Evolutionary conservation across 2,113 vertebrate species (phyloP).

Genomic region (Pyxicephalus adspersus): DNA sequence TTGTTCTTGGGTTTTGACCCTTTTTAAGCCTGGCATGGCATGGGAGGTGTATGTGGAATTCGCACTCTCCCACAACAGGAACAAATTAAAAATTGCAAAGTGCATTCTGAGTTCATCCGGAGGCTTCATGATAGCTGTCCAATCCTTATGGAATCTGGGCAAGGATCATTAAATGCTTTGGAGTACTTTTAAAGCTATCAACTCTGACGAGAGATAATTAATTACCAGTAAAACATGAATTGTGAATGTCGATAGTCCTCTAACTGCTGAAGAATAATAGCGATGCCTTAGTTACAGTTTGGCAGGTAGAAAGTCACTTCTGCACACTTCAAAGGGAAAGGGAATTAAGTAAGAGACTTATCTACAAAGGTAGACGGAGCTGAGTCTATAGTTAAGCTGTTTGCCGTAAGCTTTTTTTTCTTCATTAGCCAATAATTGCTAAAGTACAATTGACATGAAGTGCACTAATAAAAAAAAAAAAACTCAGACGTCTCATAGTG

Average conservation of each 20-base stretch:
- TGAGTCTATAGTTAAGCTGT: conserved; percentile 30
- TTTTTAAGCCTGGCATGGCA: too few species aligned
- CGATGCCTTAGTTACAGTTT: conserved; percentile 21
- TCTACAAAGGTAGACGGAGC: conserved; percentile 36
- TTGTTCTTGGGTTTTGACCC: too few species aligned
- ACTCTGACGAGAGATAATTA: background rate
- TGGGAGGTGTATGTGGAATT: too few species aligned
- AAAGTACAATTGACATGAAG: conserved; percentile 50
- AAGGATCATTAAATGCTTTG: too few species aligned
- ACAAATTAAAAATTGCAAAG: too few species aligned
- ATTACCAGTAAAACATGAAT: background rate
- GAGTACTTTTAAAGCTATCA: too few species aligned
- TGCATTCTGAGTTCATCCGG: too few species aligned
- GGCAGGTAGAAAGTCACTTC: conserved; percentile 20
- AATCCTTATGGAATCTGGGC: too few species aligned
- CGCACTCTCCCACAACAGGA: too few species aligned
- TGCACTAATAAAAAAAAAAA: conserved; percentile 39
- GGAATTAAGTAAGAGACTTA: conserved; percentile 23
- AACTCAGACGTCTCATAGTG: conserved; percentile 27
- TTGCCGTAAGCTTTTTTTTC: conserved; percentile 47
- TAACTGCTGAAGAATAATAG: background rate
- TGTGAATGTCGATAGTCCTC: background rate
- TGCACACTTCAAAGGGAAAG: conserved; percentile 20
- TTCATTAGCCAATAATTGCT: conserved; percentile 56
- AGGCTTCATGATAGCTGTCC: background rate